Evolutionary conservation across 2,797 vertebrate genomes (phyloP), one percentile per base, ranked within the genome.

Genomic region (Sebastes iracundus): DNA sequence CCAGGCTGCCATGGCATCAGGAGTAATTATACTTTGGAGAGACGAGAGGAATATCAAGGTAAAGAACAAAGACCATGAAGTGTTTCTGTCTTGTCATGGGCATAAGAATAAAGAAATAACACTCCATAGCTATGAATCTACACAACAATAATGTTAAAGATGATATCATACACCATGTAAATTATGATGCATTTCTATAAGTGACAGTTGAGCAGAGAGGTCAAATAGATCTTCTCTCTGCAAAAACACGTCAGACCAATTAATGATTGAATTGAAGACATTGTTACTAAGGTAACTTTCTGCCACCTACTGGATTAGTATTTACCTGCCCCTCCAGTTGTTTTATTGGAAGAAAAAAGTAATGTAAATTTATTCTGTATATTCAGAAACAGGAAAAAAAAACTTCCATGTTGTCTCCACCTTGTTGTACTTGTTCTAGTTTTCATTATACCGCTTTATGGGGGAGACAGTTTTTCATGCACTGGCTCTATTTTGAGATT

Each of bases 271-370:
- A 71, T 60, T 78, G 61, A 49, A 64, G 77, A 73, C 72, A 35
- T 53, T 86, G 67, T 87, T 86, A 74, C 42, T 4, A 81, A 85
- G 84, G 92, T 67, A 90, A 90, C 77, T 80, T 90, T 92, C 91
- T 93, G 93, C 92, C 93, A 91, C 86, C 92, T 93, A 88, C 92
- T 94, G 93, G 91, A 89, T 86, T 71, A 76, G 66, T 87, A 65
- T 87, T 85, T 86, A 73, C 22, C 73, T 90, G 53, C 49, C 79
- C 66, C 66, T 83, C 6, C 27, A 30, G 52, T 55, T 38, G 4
- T 20, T 75, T 27, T 49, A 69, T 27, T 60, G 20, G 10, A 59
- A 20, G 4, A 22, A 35, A 70, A 62, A 27, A 25, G 12, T 20
- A 10, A 60, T 2, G 22, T 33, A 11, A 8, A 62, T 69, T 28